Conservation (phyloP, 2,113 vertebrate genomes). For the Atractosteus spatula region DNA sequence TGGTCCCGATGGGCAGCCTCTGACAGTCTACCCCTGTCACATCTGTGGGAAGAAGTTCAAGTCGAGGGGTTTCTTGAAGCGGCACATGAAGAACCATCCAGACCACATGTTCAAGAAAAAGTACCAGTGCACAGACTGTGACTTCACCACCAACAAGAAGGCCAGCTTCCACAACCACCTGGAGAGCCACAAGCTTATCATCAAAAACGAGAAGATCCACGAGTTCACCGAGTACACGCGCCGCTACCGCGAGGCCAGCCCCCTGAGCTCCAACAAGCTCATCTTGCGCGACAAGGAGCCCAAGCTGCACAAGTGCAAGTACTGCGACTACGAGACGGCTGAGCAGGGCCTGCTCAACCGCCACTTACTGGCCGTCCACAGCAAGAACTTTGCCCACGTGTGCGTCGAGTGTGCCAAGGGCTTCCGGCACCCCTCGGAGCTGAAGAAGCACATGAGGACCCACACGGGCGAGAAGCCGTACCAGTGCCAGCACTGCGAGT, state of each 20-base stretch:
- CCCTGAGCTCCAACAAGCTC: conserved; percentile 92
- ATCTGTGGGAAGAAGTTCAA: conserved; percentile 99
- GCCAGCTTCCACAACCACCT: conserved; percentile 96
- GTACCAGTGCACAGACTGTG: conserved; percentile 97
- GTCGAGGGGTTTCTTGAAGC: conserved; percentile 95
- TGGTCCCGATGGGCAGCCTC: conserved; percentile 93
- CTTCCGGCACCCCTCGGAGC: conserved; percentile 96
- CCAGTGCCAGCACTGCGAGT: conserved; percentile 92
- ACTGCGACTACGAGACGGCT: conserved; percentile 94
- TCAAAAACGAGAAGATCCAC: conserved; percentile 78
- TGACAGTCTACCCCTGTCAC: conserved; percentile 97
- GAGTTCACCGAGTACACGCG: conserved; percentile 90
- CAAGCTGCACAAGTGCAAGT: conserved; percentile 96
- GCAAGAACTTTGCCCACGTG: conserved; percentile 95
- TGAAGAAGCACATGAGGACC: conserved; percentile 98
- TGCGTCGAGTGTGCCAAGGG: conserved; percentile 97
- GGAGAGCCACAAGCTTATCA: conserved; percentile 96
- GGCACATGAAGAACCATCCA: conserved; percentile 98
- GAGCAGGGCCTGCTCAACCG: conserved; percentile 96
- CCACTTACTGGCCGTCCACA: conserved; percentile 92
- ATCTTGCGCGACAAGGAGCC: conserved; percentile 94
- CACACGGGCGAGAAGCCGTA: conserved; percentile 98
- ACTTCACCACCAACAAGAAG: conserved; percentile 99
- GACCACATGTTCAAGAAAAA: conserved; percentile 98
- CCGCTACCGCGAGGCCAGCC: conserved; percentile 92